Evolutionary conservation across 2,113 vertebrate species (phyloP).

Genomic region (Porphyrio hochstetteri): DNA sequence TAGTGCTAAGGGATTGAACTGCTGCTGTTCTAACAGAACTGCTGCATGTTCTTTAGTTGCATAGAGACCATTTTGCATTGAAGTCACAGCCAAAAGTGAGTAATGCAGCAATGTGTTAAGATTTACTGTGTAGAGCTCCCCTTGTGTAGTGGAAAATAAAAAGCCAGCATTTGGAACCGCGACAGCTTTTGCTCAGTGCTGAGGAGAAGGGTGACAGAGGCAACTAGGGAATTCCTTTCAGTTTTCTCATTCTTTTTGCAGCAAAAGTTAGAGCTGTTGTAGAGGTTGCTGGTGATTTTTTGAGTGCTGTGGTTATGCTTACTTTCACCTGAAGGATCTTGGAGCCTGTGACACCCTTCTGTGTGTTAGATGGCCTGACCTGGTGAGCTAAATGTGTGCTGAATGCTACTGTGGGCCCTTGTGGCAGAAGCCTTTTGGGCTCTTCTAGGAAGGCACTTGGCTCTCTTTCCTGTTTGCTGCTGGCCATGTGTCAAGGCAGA

Average conservation of each 20-base stretch:
- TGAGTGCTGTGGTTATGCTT: background rate
- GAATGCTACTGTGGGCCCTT: background rate
- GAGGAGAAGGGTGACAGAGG: background rate
- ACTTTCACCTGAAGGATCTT: background rate
- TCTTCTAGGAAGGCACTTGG: conserved; percentile 27
- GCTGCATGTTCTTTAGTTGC: background rate
- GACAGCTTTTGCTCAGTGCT: background rate
- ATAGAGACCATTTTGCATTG: background rate
- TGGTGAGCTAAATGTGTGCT: background rate
- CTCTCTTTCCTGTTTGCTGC: background rate
- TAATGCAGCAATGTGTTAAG: background rate
- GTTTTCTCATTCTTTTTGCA: background rate
- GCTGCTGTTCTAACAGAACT: background rate
- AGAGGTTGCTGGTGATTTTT: background rate
- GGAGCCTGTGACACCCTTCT: background rate
- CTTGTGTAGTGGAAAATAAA: background rate
- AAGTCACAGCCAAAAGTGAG: background rate
- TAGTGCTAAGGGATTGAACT: background rate
- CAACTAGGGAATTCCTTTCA: background rate
- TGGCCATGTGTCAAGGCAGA: conserved; percentile 23
- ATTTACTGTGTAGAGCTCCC: background rate
- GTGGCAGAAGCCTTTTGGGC: background rate
- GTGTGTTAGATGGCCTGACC: background rate
- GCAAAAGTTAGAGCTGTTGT: background rate
- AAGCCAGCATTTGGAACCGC: background rate